phyloP scores from a whole-genome alignment of 2,797 vertebrate genomes.

The Sebastes taczanowskii region DNA sequence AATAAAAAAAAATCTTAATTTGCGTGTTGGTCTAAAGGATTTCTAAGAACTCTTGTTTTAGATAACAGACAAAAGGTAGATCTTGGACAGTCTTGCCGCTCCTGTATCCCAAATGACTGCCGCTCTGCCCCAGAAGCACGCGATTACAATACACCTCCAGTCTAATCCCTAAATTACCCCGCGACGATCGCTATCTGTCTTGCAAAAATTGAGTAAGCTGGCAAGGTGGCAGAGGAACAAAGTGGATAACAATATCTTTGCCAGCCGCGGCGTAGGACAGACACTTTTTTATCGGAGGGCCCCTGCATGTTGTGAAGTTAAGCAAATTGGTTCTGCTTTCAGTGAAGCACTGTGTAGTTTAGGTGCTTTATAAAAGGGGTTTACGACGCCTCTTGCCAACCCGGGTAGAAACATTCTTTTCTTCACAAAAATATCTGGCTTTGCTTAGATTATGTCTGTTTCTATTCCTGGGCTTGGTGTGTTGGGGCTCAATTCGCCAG shows the following conservation, averaged over 20 bases:
- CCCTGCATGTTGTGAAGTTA: conserved; percentile 79
- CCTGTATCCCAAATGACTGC: conserved; percentile 44
- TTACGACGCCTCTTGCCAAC: conserved; percentile 78
- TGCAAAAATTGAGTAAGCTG: conserved; percentile 58
- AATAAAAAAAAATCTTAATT: conserved; percentile 9
- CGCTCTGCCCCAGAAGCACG: conserved; percentile 40
- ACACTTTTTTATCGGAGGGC: conserved; percentile 75
- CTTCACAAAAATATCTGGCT: conserved; percentile 80
- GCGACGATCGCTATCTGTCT: conserved; percentile 66
- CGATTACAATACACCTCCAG: conserved; percentile 68
- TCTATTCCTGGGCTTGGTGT: conserved; percentile 76
- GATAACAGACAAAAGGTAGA: conserved; percentile 48
- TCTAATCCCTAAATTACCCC: conserved; percentile 77
- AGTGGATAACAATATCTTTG: conserved; percentile 78
- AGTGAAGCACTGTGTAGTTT: conserved; percentile 72
- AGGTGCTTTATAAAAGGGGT: conserved; percentile 78
- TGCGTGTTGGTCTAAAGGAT: conserved; percentile 6
- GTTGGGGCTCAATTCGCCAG: conserved; percentile 79
- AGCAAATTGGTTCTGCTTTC: conserved; percentile 85
- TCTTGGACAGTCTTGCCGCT: conserved; percentile 29
- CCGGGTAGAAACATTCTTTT: conserved; percentile 75
- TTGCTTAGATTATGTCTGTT: conserved; percentile 85
- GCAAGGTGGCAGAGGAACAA: conserved; percentile 71
- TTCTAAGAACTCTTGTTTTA: conserved; percentile 25
- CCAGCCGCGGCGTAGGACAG: conserved; percentile 62